phyloP scores from a whole-genome alignment of 1,140 invertebrate species.

The Cotesia glomerata region DNA sequence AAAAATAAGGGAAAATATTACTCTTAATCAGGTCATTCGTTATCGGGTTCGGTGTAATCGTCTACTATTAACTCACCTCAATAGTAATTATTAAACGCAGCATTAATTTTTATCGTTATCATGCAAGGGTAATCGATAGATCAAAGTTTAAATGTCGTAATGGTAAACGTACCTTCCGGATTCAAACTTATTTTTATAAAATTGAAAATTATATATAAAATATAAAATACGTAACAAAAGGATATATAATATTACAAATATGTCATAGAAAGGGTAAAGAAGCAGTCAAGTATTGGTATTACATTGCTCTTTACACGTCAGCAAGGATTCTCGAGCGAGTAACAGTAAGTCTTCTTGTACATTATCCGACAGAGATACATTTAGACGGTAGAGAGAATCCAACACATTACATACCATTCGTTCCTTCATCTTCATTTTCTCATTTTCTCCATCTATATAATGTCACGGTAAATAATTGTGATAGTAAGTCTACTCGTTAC shows the following conservation, averaged over 20 bases:
- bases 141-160: background rate
- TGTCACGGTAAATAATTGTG: too few species aligned
- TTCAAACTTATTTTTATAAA: background rate
- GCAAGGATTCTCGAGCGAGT: background rate
- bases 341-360: background rate
- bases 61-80: constrained; percentile 1
- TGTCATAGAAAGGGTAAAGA: background rate
- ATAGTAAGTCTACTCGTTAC: too few species aligned
- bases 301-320: background rate
- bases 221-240: too few species aligned
- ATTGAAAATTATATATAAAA: too few species aligned
- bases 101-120: constrained; percentile 2
- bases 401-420: background rate
- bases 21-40: constrained; percentile 14
- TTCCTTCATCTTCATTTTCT: too few species aligned
- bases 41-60: constrained; percentile 17
- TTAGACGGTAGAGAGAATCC: background rate
- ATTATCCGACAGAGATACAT: background rate
- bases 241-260: background rate
- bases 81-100: constrained; percentile 12
- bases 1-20: background rate
- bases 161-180: constrained; percentile 24
- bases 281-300: background rate
- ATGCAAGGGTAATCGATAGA: constrained; percentile 10
- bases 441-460: too few species aligned